Conservation (phyloP, 2,888 invertebrate species). For the Caenorhabditis angaria region DNA sequence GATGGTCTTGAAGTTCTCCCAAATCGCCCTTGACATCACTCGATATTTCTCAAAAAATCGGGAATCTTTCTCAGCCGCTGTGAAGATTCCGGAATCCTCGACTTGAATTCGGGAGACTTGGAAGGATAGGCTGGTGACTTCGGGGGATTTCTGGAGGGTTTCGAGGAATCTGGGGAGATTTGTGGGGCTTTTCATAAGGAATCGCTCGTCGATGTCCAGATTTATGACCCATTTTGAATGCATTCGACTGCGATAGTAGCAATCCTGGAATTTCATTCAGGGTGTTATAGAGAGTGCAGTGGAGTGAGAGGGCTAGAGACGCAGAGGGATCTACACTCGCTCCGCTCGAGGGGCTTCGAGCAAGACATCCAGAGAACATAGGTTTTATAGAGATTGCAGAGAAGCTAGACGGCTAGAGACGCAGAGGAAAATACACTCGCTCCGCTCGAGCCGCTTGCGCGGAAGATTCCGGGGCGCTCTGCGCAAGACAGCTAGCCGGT, state of each 20-base stretch:
- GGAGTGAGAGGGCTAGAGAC: too few species aligned
- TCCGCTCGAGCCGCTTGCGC: too few species aligned
- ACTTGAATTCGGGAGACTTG: neutral
- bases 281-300: neutral
- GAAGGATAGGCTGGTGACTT: neutral
- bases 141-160: too few species aligned
- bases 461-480: too few species aligned
- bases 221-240: constrained; percentile 21
- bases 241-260: constrained; percentile 9
- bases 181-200: neutral
- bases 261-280: neutral
- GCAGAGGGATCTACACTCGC: too few species aligned
- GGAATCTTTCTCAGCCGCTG: neutral
- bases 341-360: too few species aligned
- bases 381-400: too few species aligned
- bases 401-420: too few species aligned
- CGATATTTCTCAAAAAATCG: neutral
- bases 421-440: too few species aligned
- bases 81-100: neutral
- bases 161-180: too few species aligned
- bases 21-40: neutral
- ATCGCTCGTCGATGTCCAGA: constrained; percentile 20
- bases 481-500: too few species aligned
- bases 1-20: neutral
- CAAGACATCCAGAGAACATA: too few species aligned